Evolutionary conservation across 1,140 invertebrate species (phyloP), one percentile per base, ranked within the genome.

Genomic region (Drosophila chauvacae): DNA sequence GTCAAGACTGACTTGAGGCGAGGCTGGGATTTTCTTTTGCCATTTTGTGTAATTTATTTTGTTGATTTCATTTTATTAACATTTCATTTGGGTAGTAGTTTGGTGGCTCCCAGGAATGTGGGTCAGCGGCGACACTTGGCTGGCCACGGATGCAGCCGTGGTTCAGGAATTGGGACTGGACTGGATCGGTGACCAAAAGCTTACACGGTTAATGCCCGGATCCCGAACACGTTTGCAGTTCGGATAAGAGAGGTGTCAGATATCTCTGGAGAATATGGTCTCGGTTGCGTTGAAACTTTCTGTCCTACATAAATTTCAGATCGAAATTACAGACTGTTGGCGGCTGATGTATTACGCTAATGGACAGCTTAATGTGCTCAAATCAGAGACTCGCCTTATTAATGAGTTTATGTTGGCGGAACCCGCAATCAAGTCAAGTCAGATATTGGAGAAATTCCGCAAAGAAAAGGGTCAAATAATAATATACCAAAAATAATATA

Each of bases 1-100:
- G 80, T 78, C 85, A 28, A 83, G 83, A 80, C 60, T 28, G 73
- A 41, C 20, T 56, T 26, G 61, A 62, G 76, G 53, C 59, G 48
- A 76, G 75, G 74, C 64, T 60, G 80, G 45, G 73, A 81, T 90
- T 90, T 88, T 88, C 85, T 90, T 90, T 88, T 80, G 80, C 83
- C 84, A 73, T 76, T 83, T 88, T 76, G 51, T 64, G 82, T 80
- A 45, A 56, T 44, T 55, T 78, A 62, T 83, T 79, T 82, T 75
- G 53, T 66, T 73, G 60, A 57, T 81, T 80, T 51, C 73, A 73
- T 72, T 81, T 70, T 70, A 66, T 74, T 83, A 66, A 72, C 76
- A 79, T 87, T 87, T 88, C 63, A 63, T 87, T 88, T 90, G 69
- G 73, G 77, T 64, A 77, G 80, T 68, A 45, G 61, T 53, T 80